Conservation (phyloP, 2,113 vertebrate species). For the Amphiprion ocellaris region DNA sequence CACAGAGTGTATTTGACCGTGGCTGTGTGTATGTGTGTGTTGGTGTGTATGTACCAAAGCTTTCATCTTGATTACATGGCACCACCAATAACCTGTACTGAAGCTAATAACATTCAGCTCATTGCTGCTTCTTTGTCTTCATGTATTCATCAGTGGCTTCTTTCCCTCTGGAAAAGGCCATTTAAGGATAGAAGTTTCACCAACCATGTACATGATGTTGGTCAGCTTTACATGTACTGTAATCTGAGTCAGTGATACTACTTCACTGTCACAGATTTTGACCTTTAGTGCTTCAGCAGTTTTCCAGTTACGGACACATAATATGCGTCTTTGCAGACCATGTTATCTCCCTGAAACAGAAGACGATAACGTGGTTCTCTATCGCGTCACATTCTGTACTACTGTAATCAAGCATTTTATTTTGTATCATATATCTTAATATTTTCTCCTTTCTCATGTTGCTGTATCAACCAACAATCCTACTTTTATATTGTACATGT, state of each 20-base stretch:
- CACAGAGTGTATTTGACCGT: constrained; percentile 35
- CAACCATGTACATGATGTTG: neutral
- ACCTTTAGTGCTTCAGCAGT: neutral
- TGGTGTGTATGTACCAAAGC: constrained; percentile 28
- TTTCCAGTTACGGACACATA: no score
- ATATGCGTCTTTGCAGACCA: no score
- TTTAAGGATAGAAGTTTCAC: neutral
- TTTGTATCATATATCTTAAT: no score
- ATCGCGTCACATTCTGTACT: no score
- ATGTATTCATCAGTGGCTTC: constrained; percentile 1
- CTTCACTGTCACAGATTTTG: neutral
- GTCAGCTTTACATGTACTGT: constrained; percentile 10
- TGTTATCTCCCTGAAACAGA: no score
- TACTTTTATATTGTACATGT: no score
- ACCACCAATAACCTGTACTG: constrained; percentile 29
- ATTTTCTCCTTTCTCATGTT: no score
- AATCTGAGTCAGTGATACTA: constrained; percentile 14
- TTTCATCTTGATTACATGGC: constrained; percentile 72
- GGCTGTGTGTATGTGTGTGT: constrained; percentile 26
- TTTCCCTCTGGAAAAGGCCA: constrained; percentile 7
- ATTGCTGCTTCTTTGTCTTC: constrained; percentile 8
- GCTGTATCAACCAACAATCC: no score
- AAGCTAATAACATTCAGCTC: constrained; percentile 44
- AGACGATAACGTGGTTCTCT: no score
- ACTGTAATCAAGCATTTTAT: no score